Percentiles rank a stretch among this genome's conserved stretches.
Conservation (phyloP, 2,113 vertebrate species). For the Pseudolaguvia tuberculata region DNA sequence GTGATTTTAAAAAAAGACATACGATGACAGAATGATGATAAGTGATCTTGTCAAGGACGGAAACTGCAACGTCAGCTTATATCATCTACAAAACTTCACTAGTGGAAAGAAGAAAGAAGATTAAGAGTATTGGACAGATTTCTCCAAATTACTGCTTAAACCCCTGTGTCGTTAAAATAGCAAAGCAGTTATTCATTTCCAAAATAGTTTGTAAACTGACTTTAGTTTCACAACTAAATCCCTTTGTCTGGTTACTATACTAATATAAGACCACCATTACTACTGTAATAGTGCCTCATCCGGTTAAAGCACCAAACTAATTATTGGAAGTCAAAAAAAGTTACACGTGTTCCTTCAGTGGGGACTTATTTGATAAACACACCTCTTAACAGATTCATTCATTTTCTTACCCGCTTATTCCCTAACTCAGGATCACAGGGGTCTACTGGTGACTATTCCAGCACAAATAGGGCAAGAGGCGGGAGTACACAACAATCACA, state of each 20-base stretch:
- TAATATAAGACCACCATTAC: background rate
- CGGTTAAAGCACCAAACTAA: too few relatives aligned
- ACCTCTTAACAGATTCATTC: too few relatives aligned
- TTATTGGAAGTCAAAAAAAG: too few relatives aligned
- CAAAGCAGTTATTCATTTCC: background rate
- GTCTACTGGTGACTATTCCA: too few relatives aligned
- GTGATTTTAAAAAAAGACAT: constrained; percentile 29
- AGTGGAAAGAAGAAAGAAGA: background rate
- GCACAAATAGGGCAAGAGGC: too few relatives aligned
- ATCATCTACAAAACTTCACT: constrained; percentile 27
- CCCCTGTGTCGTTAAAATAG: background rate
- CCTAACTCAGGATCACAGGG: too few relatives aligned
- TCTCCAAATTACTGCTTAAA: too few relatives aligned
- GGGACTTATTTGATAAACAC: too few relatives aligned
- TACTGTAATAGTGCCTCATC: too few relatives aligned
- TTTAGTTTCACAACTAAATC: background rate
- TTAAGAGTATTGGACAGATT: background rate
- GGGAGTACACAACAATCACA: too few relatives aligned
- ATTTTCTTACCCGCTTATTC: too few relatives aligned
- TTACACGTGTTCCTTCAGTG: too few relatives aligned
- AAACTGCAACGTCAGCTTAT: background rate
- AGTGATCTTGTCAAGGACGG: constrained; percentile 26
- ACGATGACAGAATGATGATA: constrained; percentile 35
- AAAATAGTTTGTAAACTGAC: background rate
- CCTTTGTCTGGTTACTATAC: background rate